Percentiles rank a stretch among this genome's conserved stretches.
phyloP scores from a whole-genome alignment of 2,888 invertebrate genomes.

The Mythimna impura region DNA sequence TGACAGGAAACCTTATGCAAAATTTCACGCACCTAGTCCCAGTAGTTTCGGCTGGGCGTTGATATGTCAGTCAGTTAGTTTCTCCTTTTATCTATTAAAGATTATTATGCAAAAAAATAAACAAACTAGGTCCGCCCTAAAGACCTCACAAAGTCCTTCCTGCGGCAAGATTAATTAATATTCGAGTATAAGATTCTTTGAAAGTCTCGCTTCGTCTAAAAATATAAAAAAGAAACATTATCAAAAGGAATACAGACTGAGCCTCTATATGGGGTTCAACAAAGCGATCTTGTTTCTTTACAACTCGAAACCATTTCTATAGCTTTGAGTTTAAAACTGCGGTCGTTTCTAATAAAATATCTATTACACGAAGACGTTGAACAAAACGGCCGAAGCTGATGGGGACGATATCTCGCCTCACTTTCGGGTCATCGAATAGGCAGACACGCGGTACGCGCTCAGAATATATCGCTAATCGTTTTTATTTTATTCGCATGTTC shows the following conservation, averaged over 20 bases:
- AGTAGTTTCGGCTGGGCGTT: too few relatives aligned
- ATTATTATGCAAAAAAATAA: neutral
- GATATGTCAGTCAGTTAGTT: too few relatives aligned
- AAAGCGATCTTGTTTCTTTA: conserved; percentile 49
- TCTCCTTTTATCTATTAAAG: neutral
- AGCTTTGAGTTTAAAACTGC: conserved; percentile 40
- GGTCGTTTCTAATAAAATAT: conserved; percentile 34
- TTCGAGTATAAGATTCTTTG: conserved; percentile 18
- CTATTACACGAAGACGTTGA: conserved; percentile 30
- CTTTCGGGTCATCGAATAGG: conserved; percentile 42
- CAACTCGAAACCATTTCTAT: conserved; percentile 38
- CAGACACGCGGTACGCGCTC: conserved; percentile 46
- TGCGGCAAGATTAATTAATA: conserved; percentile 32
- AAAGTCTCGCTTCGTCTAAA: conserved; percentile 29
- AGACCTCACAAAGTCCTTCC: conserved; percentile 23
- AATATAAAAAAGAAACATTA: conserved; percentile 31
- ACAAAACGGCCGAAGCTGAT: conserved; percentile 12
- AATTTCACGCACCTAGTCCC: too few relatives aligned
- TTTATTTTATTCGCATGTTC: conserved; percentile 65
- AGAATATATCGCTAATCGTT: conserved; percentile 62
- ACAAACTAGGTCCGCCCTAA: conserved; percentile 1
- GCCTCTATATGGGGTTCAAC: conserved; percentile 24
- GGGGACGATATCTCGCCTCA: conserved; percentile 34
- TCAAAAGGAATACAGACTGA: conserved; percentile 45
- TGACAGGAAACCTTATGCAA: too few relatives aligned